Conservation (phyloP, 2,888 invertebrate genomes). For the Marronus borbonicus region DNA sequence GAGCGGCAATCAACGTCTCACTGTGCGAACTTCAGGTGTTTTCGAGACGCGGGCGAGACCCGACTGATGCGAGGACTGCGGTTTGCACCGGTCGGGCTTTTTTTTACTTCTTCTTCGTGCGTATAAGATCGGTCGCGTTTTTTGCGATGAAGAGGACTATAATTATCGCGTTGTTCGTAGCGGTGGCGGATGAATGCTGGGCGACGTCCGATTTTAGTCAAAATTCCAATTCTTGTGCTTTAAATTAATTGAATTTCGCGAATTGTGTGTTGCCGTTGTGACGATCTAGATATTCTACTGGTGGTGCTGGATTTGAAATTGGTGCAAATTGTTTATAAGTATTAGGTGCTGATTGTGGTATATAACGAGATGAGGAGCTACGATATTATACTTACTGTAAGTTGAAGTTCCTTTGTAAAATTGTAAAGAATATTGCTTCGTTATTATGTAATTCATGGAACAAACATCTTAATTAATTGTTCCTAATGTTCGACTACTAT, state of each 20-base stretch:
- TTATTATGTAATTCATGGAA: too few relatives aligned
- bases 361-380: slow-evolving; percentile 9
- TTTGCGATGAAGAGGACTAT: slow-evolving; percentile 27
- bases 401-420: not conserved
- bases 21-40: slow-evolving; percentile 17
- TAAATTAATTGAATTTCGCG: slow-evolving; percentile 26
- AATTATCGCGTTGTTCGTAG: slow-evolving; percentile 32
- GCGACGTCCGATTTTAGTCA: slow-evolving; percentile 11
- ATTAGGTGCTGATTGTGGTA: not conserved
- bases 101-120: not conserved
- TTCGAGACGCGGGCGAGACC: not conserved
- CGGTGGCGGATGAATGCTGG: not conserved
- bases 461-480: too few relatives aligned
- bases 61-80: not conserved
- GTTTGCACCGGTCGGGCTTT: not conserved
- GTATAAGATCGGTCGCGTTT: not conserved
- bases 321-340: not conserved
- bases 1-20: slow-evolving; percentile 31
- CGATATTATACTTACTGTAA: slow-evolving; percentile 36
- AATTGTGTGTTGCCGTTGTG: not conserved
- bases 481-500: too few relatives aligned
- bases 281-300: slow-evolving; percentile 10
- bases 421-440: not conserved
- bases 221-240: slow-evolving; percentile 33
- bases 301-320: slow-evolving; percentile 13